These are phyloP conservation scores for Trichonephila inaurata DNA, from an alignment of 1,140 invertebrate genomes.

Conservation along the genomic window DNA sequence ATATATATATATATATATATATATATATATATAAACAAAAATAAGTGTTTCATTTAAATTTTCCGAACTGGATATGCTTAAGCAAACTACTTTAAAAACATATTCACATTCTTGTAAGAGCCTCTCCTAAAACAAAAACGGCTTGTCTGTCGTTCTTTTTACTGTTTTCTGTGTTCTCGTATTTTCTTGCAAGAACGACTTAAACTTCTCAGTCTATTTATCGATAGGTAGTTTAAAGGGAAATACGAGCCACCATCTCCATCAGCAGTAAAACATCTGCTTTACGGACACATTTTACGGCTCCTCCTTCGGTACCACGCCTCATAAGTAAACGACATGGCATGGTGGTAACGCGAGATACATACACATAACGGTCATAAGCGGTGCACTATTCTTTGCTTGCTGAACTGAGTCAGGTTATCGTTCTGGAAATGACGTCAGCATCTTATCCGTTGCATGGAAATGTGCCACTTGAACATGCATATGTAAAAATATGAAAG, in stretches of 20 bases:
- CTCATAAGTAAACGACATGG: conserved; percentile 19
- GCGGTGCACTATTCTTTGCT: background rate
- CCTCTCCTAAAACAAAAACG: too few relatives aligned
- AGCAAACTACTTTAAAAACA: too few relatives aligned
- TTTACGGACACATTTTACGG: conserved; percentile 5
- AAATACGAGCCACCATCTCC: background rate
- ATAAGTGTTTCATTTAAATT: too few relatives aligned
- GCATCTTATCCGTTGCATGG: background rate
- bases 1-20: too few relatives aligned
- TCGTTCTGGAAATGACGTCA: background rate
- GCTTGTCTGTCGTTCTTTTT: too few relatives aligned
- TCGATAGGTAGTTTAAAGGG: background rate
- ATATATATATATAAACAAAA: too few relatives aligned
- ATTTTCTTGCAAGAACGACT: background rate
- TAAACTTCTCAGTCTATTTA: background rate
- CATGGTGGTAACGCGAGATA: conserved; percentile 29
- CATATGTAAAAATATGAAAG: background rate
- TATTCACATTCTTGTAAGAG: too few relatives aligned
- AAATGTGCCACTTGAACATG: background rate
- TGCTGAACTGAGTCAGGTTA: background rate
- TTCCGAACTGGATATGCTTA: too few relatives aligned
- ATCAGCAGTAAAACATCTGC: conserved; percentile 31
- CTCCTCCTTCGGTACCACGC: background rate
- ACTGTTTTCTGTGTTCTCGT: too few relatives aligned
- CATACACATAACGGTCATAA: background rate